Evolutionary conservation across 2,797 vertebrate genomes (phyloP).

Genomic region (Falco peregrinus): DNA sequence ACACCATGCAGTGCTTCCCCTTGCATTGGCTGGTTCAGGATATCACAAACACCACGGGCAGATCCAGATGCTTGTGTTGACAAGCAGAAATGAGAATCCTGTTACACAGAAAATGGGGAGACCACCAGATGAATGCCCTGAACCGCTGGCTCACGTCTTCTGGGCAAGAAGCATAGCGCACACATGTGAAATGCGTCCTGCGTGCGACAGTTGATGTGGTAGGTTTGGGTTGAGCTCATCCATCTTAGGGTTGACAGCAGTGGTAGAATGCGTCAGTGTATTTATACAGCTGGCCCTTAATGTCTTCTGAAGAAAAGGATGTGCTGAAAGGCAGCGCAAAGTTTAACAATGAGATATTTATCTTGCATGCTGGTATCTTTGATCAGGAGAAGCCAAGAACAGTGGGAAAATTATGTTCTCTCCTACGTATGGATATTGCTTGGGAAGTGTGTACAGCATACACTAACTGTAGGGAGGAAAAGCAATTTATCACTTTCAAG

Average conservation of each 20-base stretch:
- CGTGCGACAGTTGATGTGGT: background rate
- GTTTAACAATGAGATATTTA: background rate
- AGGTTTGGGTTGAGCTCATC: background rate
- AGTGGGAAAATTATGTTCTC: constrained; percentile 15
- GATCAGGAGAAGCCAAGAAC: constrained; percentile 12
- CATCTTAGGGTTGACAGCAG: background rate
- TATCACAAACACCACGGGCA: background rate
- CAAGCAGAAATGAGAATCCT: background rate
- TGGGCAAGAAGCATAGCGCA: background rate
- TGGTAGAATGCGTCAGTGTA: background rate
- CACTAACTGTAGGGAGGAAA: background rate
- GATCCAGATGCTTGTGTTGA: background rate
- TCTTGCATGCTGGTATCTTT: background rate
- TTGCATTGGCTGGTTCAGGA: background rate
- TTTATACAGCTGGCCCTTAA: background rate
- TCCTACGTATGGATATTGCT: background rate
- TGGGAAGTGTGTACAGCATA: background rate
- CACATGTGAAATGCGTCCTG: background rate
- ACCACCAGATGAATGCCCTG: background rate
- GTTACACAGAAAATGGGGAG: background rate
- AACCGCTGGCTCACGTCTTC: background rate
- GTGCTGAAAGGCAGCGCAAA: background rate
- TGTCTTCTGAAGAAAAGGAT: background rate
- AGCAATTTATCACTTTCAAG: constrained; percentile 50
- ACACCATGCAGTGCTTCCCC: background rate